Conservation (phyloP, 2,113 vertebrate genomes). For the Tichodroma muraria region DNA sequence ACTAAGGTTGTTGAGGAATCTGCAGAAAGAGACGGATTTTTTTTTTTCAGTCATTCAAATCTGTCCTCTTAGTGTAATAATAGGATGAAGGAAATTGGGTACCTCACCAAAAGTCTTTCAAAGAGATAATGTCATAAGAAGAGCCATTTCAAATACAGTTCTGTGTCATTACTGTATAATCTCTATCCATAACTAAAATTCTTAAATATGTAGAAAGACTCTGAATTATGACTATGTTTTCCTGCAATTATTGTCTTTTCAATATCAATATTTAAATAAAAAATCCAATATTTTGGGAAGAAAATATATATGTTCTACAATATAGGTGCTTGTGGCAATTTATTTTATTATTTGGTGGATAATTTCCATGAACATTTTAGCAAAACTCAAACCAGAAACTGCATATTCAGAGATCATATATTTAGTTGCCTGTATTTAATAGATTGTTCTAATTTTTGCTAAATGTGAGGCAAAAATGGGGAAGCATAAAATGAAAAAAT, state of each 20-base stretch:
- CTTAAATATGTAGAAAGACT: background rate
- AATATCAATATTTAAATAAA: background rate
- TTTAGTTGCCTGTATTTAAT: background rate
- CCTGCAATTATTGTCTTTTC: background rate
- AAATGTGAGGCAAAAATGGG: background rate
- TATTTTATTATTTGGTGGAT: background rate
- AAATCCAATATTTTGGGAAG: background rate
- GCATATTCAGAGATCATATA: background rate
- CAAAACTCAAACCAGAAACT: background rate
- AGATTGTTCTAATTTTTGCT: background rate
- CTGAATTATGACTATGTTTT: background rate
- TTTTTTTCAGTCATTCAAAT: background rate
- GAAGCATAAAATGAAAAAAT: background rate
- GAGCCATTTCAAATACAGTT: background rate
- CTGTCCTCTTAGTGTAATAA: background rate
- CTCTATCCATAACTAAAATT: background rate
- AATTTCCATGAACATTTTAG: background rate
- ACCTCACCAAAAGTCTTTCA: background rate
- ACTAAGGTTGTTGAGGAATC: background rate
- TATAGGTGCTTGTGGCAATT: background rate
- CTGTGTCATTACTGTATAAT: background rate
- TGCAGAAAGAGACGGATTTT: background rate
- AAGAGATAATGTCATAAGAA: background rate
- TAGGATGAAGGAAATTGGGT: background rate
- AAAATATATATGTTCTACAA: background rate